These are phyloP conservation scores for Gallinago media DNA, from an alignment of 2,113 vertebrate species.

Conservation along the genomic window DNA sequence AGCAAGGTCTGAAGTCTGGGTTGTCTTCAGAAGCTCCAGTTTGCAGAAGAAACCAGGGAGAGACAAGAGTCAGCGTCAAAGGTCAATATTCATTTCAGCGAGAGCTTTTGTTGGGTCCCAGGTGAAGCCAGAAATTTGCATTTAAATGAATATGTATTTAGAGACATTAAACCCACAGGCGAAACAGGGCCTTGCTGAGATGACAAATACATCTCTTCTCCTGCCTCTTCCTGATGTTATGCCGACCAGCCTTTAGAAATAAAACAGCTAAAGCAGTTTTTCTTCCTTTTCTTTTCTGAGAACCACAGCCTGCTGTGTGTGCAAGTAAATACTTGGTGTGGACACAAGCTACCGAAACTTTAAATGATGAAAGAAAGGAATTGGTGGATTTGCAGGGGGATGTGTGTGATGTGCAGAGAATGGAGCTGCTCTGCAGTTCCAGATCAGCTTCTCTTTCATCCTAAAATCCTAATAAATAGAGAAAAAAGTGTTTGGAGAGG, in stretches of 20 bases:
- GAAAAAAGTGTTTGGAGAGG: not conserved
- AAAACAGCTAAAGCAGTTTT: not conserved
- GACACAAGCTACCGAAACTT: not conserved
- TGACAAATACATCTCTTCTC: not conserved
- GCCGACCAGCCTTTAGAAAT: not conserved
- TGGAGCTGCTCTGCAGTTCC: accelerated
- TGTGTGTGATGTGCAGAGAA: not conserved
- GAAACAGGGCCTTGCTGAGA: not conserved
- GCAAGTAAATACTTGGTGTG: not conserved
- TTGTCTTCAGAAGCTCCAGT: not conserved
- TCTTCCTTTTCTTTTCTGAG: not conserved
- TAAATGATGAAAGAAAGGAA: not conserved
- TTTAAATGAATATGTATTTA: conserved; percentile 63
- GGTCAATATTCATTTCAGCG: not conserved
- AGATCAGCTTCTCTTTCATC: not conserved
- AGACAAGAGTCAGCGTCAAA: not conserved
- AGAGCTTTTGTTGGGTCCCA: not conserved
- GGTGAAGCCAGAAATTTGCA: conserved; percentile 41
- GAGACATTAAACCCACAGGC: not conserved
- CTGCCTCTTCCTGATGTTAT: not conserved
- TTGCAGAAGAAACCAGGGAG: not conserved
- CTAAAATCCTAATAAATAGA: not conserved
- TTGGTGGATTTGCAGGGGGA: not conserved
- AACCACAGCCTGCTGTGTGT: not conserved
- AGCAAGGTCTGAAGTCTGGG: not conserved